These are phyloP conservation scores for Streblospio benedicti DNA, from an alignment of 1,140 invertebrate genomes.

Conservation along the genomic window DNA sequence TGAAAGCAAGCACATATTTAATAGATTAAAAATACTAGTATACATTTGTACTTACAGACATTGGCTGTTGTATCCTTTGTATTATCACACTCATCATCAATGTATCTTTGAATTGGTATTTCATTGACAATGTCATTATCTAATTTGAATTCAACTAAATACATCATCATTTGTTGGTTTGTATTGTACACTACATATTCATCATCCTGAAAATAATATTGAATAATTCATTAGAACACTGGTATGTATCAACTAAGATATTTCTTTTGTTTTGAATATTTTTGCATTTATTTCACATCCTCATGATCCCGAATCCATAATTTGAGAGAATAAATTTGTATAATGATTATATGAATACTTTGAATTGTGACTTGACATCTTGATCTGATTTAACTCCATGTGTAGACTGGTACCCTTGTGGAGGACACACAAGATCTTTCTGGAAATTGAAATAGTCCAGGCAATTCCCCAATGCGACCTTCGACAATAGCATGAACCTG, in stretches of 20 bases:
- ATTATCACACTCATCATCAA: neutral
- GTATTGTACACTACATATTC: conserved; percentile 43
- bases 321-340: no score
- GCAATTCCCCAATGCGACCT: conserved; percentile 41
- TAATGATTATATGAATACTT: no score
- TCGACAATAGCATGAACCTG: conserved; percentile 36
- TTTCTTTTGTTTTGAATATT: no score
- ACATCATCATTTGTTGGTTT: conserved; percentile 36
- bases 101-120: neutral
- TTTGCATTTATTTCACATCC: no score
- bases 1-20: no score
- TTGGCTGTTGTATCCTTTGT: no score
- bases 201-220: conserved; percentile 40
- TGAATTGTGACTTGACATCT: conserved; percentile 29
- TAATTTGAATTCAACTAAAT: conserved; percentile 42
- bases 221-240: no score
- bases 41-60: no score
- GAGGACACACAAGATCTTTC: conserved; percentile 28
- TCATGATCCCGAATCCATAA: no score
- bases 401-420: conserved; percentile 40
- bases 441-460: conserved; percentile 24
- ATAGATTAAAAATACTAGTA: no score
- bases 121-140: conserved; percentile 19
- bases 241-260: no score
- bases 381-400: conserved; percentile 32